These are phyloP conservation scores for Caerostris extrusa DNA, from an alignment of 1,140 invertebrate species.

Conservation along the genomic window DNA sequence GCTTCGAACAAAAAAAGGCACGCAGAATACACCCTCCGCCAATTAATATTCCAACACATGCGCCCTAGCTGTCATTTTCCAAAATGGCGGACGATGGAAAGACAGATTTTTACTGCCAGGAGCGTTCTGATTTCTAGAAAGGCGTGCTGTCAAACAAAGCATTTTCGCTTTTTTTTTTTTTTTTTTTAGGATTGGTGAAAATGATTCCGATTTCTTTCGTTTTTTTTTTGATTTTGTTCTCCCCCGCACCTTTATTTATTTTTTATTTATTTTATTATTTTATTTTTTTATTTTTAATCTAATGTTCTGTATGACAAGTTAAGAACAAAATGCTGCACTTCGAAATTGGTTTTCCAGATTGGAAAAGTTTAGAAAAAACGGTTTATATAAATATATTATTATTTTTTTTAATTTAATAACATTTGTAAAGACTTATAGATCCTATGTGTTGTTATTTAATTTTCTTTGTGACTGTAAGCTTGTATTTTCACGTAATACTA, in stretches of 20 bases:
- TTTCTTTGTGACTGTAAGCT: no score
- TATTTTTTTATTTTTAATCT: neutral
- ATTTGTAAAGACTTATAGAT: no score
- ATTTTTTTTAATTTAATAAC: no score
- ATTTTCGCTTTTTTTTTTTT: conserved; percentile 9
- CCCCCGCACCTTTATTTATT: neutral
- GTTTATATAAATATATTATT: neutral
- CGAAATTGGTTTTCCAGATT: neutral
- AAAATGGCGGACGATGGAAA: conserved; percentile 7
- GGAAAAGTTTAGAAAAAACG: neutral
- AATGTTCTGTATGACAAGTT: neutral
- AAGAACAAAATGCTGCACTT: neutral
- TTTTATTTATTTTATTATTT: no score
- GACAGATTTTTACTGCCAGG: neutral
- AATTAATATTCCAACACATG: conserved; percentile 31
- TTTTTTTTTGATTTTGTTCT: neutral
- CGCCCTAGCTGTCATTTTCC: conserved; percentile 33
- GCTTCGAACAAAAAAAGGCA: conserved; percentile 15
- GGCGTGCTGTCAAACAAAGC: conserved; percentile 25
- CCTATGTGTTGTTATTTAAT: no score
- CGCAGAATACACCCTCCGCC: conserved; percentile 16
- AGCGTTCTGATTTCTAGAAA: neutral
- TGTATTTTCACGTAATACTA: no score
- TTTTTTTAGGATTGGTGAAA: neutral
- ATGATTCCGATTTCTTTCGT: neutral